phyloP scores from a whole-genome alignment of 1,140 invertebrate genomes.

The Reticulitermes speratus region DNA sequence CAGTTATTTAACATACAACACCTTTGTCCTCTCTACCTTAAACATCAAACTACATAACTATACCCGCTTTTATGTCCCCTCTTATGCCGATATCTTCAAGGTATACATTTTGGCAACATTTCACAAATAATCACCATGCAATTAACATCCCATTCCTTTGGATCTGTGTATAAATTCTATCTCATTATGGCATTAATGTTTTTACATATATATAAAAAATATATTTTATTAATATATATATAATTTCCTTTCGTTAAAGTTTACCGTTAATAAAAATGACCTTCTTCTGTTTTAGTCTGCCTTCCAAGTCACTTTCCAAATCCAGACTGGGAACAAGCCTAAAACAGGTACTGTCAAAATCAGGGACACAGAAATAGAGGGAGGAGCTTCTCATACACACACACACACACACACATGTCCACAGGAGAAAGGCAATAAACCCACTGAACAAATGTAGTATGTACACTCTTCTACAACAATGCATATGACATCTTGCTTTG shows the following conservation, averaged over 20 bases:
- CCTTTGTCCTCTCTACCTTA: background rate
- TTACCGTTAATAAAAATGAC: slow-evolving; percentile 3
- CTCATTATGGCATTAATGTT: slow-evolving; percentile 7
- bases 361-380: background rate
- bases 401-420: background rate
- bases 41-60: background rate
- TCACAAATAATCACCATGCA: background rate
- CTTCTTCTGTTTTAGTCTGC: background rate
- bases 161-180: background rate
- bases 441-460: background rate
- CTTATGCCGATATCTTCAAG: background rate
- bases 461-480: background rate
- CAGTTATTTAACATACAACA: background rate
- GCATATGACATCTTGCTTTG: background rate
- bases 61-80: background rate
- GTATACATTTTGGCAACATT: background rate
- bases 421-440: background rate
- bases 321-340: background rate
- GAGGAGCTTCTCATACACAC: background rate
- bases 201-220: background rate
- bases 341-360: background rate
- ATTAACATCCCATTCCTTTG: background rate
- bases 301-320: background rate
- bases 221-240: background rate
- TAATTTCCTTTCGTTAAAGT: background rate